phyloP scores from a whole-genome alignment of 2,888 invertebrate species.

The Tribolium freemani region DNA sequence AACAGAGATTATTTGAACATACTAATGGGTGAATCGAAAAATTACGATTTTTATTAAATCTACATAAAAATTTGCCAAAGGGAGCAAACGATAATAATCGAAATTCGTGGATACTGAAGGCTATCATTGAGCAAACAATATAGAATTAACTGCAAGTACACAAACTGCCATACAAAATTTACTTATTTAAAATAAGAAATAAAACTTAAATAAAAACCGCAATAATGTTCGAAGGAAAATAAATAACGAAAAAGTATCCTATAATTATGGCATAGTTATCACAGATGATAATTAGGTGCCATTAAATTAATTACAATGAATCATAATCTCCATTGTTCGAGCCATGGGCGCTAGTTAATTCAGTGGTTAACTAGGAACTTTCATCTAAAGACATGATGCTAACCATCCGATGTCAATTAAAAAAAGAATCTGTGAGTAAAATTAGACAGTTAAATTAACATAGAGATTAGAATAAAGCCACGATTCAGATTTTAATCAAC shows the following conservation, averaged over 20 bases:
- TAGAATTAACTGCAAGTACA: background rate
- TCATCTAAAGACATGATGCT: background rate
- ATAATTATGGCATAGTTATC: background rate
- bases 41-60: conserved; percentile 5
- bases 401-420: conserved; percentile 13
- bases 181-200: background rate
- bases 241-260: background rate
- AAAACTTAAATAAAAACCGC: background rate
- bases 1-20: conserved; percentile 2
- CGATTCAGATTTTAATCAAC: conserved; percentile 8
- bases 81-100: conserved; percentile 5
- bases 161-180: background rate
- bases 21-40: background rate
- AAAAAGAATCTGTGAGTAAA: conserved; percentile 12
- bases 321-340: background rate
- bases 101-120: background rate
- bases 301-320: background rate
- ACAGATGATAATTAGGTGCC: background rate
- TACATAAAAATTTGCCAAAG: conserved; percentile 16
- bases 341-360: background rate
- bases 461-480: conserved; percentile 9
- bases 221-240: background rate
- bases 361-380: background rate
- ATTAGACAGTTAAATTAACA: conserved; percentile 22
- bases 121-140: background rate